Percentiles rank a stretch among this genome's conserved stretches.
Evolutionary conservation across 2,797 vertebrate genomes (phyloP).

Genomic region (Euthynnus affinis): DNA sequence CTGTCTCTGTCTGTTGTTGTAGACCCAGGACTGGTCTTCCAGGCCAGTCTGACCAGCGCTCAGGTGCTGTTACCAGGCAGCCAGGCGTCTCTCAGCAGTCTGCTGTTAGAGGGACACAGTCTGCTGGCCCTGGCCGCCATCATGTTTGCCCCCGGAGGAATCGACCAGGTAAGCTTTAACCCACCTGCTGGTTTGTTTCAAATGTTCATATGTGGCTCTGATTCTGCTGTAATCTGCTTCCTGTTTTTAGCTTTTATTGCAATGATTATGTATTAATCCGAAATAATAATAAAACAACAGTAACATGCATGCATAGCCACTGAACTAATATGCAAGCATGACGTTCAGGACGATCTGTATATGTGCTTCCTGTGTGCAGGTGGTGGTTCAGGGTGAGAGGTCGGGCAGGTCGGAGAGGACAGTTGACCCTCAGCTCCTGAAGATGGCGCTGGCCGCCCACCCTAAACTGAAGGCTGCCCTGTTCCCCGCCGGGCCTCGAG

Average conservation of each 20-base stretch:
- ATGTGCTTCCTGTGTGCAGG: slow-evolving; percentile 65
- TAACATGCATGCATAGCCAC: too few species aligned
- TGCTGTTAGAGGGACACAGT: slow-evolving; percentile 95
- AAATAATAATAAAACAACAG: too few species aligned
- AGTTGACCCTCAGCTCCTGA: slow-evolving; percentile 94
- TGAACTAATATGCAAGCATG: too few species aligned
- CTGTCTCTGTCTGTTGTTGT: slow-evolving; percentile 6
- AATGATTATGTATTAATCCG: too few species aligned
- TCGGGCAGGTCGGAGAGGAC: slow-evolving; percentile 80
- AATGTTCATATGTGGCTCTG: neutral
- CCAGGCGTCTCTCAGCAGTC: slow-evolving; percentile 92
- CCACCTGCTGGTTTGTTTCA: neutral
- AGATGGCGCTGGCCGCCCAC: slow-evolving; percentile 93
- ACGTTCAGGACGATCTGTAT: neutral
- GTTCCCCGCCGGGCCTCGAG: slow-evolving; percentile 86
- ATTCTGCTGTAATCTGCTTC: too few species aligned
- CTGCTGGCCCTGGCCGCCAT: slow-evolving; percentile 92
- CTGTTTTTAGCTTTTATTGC: too few species aligned
- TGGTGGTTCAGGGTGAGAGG: slow-evolving; percentile 80
- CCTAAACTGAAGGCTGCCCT: slow-evolving; percentile 93
- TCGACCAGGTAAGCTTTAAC: slow-evolving; percentile 89
- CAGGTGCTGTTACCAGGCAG: slow-evolving; percentile 93
- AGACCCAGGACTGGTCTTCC: slow-evolving; percentile 91
- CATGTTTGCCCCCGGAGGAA: slow-evolving; percentile 92
- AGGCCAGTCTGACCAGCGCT: slow-evolving; percentile 93